Evolutionary conservation across 1,140 invertebrate genomes (phyloP), one percentile per base, ranked within the genome.

Genomic region (Cotesia chilonis): DNA sequence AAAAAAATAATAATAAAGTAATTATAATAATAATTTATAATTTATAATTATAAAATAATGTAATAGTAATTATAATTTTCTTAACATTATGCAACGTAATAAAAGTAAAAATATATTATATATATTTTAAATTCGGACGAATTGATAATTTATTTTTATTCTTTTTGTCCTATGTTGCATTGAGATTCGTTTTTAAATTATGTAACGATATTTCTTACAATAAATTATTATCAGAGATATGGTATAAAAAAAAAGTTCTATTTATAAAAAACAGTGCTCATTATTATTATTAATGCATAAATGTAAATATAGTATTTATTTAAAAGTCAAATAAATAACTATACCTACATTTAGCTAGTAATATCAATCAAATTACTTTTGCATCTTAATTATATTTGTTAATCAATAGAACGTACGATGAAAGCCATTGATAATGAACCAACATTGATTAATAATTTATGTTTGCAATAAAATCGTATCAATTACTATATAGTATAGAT

Each of bases 31-130:
- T 35, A 6, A 67, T 52, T 28, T 66, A n/a, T 41, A 66, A 14
- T 10, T 20, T 7, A 9, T 38, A 38, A 35, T n/a, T 38, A 41
- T 12, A 37, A 14, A 4, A 41, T 47, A 68, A 75, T 63, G 64
- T 38, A 72, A 75, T 78, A 71, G 73, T 75, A 76, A 78, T 55
- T 70, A 74, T 68, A 41, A 67, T 69, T 76, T 70, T 59, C 70
- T 72, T 76, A 72, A 77, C 68, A 77, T 71, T 74, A 76, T 54
- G 71, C 63, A 78, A 78, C 72, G 68, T 60, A 70, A 67, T 73
- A 77, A 76, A 57, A 41, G 54, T 47, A 10, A 55, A 36, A 69
- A 35, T 55, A 35, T 41, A n/a, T 64, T 41, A 65, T 71, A 71
- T 47, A 47, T 47, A 47, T 9, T 47, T 47, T 47, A 6, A 47